Percentiles rank a stretch among this genome's conserved stretches.
phyloP scores from a whole-genome alignment of 2,113 vertebrate genomes.

The Ciconia maguari region DNA sequence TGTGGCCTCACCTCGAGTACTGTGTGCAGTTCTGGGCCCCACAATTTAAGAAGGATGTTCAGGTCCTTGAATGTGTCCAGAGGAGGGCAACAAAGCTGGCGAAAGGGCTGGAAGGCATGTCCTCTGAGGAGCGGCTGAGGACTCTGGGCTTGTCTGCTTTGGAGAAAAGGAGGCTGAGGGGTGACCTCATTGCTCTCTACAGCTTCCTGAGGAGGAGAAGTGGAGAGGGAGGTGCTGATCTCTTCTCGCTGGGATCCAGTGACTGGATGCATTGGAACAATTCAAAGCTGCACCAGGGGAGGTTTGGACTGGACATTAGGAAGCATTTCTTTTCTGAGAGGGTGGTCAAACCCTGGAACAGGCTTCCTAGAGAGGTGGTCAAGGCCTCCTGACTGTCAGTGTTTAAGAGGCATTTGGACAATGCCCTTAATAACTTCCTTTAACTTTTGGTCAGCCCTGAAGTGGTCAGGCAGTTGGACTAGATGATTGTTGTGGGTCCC shows the following conservation, averaged over 20 bases:
- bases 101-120: no score
- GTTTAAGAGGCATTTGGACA: neutral
- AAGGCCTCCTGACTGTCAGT: neutral
- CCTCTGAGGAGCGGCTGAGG: neutral
- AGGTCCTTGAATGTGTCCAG: neutral
- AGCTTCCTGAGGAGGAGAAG: neutral
- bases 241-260: neutral
- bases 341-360: neutral
- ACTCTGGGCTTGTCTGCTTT: neutral
- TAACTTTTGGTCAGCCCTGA: neutral
- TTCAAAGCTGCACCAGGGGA: neutral
- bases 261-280: fast-evolving
- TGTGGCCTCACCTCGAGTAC: fast-evolving
- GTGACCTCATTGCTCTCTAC: fast-evolving
- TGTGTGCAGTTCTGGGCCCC: neutral
- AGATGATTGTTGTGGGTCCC: neutral
- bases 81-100: neutral
- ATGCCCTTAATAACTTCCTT: neutral
- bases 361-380: neutral
- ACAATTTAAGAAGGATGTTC: neutral
- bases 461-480: neutral
- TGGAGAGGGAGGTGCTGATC: no score
- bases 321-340: neutral
- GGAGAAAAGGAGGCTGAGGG: neutral
- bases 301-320: neutral